A percentile compares a stretch with the other conserved stretches of the same genome.
Evolutionary conservation across 2,888 invertebrate genomes (phyloP).

Genomic region (Tolmerus cingulatus): DNA sequence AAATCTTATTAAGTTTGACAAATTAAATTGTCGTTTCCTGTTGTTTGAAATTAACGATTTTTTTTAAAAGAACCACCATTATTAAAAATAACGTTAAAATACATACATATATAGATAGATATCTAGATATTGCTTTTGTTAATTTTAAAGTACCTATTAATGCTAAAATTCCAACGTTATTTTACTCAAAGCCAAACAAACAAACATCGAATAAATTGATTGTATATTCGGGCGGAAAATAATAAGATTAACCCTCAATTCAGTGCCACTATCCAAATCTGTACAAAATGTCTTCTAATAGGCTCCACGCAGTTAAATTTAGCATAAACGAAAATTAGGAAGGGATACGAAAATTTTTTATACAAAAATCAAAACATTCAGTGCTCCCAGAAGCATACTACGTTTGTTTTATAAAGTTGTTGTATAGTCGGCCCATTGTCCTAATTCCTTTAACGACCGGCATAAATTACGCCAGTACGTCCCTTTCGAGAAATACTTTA

Average conservation of each 20-base stretch:
- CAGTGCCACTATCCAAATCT: not conserved
- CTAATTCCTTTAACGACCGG: conserved; percentile 36
- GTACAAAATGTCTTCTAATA: not conserved
- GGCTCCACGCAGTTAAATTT: conserved; percentile 2
- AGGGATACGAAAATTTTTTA: conserved; percentile 21
- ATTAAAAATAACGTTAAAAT: too few species aligned
- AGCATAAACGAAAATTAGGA: conserved; percentile 19
- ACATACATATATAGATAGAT: too few species aligned
- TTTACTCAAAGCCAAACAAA: too few species aligned
- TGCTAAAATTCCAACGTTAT: too few species aligned
- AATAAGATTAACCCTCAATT: not conserved
- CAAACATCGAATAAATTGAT: too few species aligned
- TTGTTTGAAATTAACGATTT: too few species aligned
- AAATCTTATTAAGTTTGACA: too few species aligned
- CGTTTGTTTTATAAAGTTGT: conserved; percentile 12
- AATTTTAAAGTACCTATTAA: too few species aligned
- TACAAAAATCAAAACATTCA: conserved; percentile 27
- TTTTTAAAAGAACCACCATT: too few species aligned
- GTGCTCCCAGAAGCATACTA: conserved; percentile 13
- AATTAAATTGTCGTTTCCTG: too few species aligned
- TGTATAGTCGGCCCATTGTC: conserved; percentile 11
- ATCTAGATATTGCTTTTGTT: too few species aligned
- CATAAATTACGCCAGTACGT: conserved; percentile 16
- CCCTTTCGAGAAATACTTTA: conserved; percentile 5
- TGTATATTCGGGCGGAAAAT: not conserved